Evolutionary conservation across 2,888 invertebrate genomes (phyloP).

Genomic region (Tenthredo livida): DNA sequence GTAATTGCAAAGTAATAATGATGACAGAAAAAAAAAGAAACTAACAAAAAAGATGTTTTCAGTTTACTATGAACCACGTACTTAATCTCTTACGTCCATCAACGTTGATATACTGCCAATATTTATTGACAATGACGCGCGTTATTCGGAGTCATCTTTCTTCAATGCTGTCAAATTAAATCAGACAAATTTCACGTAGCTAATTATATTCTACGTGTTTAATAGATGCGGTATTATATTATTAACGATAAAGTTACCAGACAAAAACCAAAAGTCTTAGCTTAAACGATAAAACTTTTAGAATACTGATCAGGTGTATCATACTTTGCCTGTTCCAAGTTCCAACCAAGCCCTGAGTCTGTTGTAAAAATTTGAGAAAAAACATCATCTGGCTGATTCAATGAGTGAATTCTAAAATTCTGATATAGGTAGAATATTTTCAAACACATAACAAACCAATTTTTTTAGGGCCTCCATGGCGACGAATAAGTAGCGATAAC

Average conservation of each 20-base stretch:
- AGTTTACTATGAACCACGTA: not conserved
- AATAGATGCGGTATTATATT: not conserved
- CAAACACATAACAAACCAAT: not conserved
- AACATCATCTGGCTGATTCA: not conserved
- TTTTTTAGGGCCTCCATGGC: not conserved
- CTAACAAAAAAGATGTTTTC: not conserved
- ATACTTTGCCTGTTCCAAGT: not conserved
- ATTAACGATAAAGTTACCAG: not conserved
- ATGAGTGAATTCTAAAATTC: not conserved
- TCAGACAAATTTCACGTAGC: not conserved
- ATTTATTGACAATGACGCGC: not conserved
- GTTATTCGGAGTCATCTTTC: conserved; percentile 25
- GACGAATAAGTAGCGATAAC: not conserved
- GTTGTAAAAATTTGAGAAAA: not conserved
- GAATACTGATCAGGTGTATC: not conserved
- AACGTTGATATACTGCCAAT: not conserved
- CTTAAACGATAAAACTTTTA: not conserved
- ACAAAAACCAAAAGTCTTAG: not conserved
- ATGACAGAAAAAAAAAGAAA: not conserved
- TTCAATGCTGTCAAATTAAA: not conserved
- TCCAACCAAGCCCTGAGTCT: no score
- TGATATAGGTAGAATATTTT: not conserved
- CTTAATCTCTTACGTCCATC: not conserved
- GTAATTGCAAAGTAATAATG: conserved; percentile 7
- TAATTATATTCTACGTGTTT: not conserved